Evolutionary conservation across 2,888 invertebrate genomes (phyloP).

Genomic region (Microctonus hyperodae): DNA sequence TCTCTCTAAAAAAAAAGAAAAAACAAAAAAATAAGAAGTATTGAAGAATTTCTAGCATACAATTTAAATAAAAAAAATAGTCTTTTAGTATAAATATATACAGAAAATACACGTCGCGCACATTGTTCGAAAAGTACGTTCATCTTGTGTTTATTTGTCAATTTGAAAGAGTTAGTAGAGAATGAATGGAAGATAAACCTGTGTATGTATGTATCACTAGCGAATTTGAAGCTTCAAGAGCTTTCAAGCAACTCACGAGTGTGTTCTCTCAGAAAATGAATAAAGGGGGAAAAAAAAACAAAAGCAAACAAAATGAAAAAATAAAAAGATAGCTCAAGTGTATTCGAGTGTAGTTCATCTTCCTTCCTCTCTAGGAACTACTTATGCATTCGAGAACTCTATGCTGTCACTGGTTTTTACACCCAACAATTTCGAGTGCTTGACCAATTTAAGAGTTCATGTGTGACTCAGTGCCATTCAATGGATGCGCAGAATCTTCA

Average conservation of each 20-base stretch:
- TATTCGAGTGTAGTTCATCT: not conserved
- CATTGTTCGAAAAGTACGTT: conserved; percentile 28
- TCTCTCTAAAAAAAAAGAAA: conserved; percentile 24
- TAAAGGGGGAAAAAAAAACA: not conserved
- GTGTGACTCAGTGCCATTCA: not conserved
- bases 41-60: conserved; percentile 14
- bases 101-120: conserved; percentile 20
- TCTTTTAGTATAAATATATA: conserved; percentile 18
- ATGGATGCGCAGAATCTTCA: not conserved
- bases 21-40: conserved; percentile 31
- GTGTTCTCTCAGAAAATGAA: conserved; percentile 12
- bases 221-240: not conserved
- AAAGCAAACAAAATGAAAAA: not conserved
- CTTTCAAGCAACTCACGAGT: not conserved
- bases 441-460: conserved; percentile 1
- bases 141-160: conserved; percentile 9
- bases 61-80: not conserved
- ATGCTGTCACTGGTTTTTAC: not conserved
- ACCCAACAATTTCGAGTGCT: not conserved
- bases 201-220: not conserved
- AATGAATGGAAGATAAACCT: not conserved
- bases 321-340: not conserved
- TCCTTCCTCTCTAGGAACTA: not conserved
- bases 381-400: not conserved
- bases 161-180: conserved; percentile 1